Conservation (phyloP, 2,888 invertebrate species). For the Rhodophaea formosa region DNA sequence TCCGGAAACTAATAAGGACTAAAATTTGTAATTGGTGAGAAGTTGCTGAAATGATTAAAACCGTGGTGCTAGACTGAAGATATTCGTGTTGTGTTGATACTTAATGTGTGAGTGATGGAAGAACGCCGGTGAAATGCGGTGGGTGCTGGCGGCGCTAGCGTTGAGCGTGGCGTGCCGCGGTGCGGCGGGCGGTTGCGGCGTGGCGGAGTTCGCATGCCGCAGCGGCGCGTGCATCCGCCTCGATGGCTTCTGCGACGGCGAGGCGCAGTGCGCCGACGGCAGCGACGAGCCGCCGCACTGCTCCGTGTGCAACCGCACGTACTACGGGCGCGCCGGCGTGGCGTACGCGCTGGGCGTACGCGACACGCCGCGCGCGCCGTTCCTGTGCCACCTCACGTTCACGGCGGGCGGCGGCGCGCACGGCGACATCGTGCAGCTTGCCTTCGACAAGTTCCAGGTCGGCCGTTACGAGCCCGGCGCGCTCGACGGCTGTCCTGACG, state of each 20-base stretch:
- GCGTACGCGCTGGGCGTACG: slow-evolving; percentile 90
- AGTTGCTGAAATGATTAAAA: slow-evolving; percentile 20
- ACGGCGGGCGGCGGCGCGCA: slow-evolving; percentile 93
- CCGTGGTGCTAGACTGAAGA: slow-evolving; percentile 14
- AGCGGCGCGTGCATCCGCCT: slow-evolving; percentile 90
- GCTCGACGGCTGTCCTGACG: slow-evolving; percentile 90
- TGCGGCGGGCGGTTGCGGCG: slow-evolving; percentile 62
- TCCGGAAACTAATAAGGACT: background rate
- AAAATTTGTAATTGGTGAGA: background rate
- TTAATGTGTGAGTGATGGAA: slow-evolving; percentile 23
- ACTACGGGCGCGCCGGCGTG: slow-evolving; percentile 92
- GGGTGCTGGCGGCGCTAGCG: slow-evolving; percentile 28
- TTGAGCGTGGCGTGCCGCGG: slow-evolving; percentile 40
- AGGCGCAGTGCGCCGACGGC: slow-evolving; percentile 91
- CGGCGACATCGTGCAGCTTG: slow-evolving; percentile 93
- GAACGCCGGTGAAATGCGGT: slow-evolving; percentile 25
- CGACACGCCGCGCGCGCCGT: slow-evolving; percentile 89
- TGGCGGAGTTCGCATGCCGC: slow-evolving; percentile 62
- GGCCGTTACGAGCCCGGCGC: slow-evolving; percentile 89
- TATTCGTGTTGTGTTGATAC: slow-evolving; percentile 19
- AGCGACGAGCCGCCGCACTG: slow-evolving; percentile 92
- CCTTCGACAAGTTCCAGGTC: slow-evolving; percentile 93
- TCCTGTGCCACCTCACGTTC: slow-evolving; percentile 94
- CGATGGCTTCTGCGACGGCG: slow-evolving; percentile 93
- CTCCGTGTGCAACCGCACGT: slow-evolving; percentile 94